phyloP scores from a whole-genome alignment of 2,888 invertebrate species.

The Drosophila mettleri region DNA sequence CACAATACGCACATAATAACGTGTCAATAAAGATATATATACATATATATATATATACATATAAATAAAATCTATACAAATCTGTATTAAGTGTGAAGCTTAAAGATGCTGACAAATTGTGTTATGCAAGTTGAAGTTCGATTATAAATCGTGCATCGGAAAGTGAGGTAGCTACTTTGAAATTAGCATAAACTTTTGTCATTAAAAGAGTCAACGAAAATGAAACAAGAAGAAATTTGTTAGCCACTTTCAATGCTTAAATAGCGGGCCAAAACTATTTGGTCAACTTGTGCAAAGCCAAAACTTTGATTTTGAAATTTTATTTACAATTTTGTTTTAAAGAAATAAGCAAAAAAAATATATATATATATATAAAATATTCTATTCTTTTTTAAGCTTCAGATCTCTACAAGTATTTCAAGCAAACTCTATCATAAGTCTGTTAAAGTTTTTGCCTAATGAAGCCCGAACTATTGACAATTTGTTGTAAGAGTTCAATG shows the following conservation, averaged over 20 bases:
- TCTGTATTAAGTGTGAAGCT: slow-evolving; percentile 15
- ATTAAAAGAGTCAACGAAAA: slow-evolving; percentile 6
- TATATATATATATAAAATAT: background rate
- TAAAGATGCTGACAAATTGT: slow-evolving; percentile 44
- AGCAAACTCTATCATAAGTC: no score
- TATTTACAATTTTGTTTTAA: background rate
- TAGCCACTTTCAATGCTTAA: background rate
- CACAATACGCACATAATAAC: slow-evolving; percentile 31
- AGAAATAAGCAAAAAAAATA: background rate
- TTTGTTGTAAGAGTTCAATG: no score
- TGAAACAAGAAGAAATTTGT: slow-evolving; percentile 6
- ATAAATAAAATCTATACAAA: slow-evolving; percentile 5
- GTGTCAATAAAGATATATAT: slow-evolving; percentile 8
- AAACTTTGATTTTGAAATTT: background rate
- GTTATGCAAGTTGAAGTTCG: slow-evolving; percentile 41
- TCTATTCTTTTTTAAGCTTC: background rate
- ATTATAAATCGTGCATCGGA: slow-evolving; percentile 17
- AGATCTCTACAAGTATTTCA: no score
- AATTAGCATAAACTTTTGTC: slow-evolving; percentile 43
- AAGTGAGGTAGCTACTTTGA: slow-evolving; percentile 1
- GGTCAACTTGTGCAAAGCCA: background rate
- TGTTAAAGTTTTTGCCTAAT: no score
- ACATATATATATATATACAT: slow-evolving; percentile 2
- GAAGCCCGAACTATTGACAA: no score
- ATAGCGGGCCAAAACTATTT: background rate